Conservation (phyloP, 2,113 vertebrate genomes). For the Dipodomys stephensi region DNA sequence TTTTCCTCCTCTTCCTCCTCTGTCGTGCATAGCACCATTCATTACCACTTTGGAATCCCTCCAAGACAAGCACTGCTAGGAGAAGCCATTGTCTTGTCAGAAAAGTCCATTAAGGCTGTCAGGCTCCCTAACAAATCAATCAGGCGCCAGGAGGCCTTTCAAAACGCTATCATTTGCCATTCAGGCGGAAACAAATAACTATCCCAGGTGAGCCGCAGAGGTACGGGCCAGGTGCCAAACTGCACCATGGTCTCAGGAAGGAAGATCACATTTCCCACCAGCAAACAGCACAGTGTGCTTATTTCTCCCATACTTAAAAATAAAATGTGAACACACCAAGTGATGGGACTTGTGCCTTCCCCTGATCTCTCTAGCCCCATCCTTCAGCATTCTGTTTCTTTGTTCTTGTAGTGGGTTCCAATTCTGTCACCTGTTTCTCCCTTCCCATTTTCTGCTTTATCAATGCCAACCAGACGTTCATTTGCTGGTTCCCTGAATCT, state of each 20-base stretch:
- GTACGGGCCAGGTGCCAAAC: conserved; percentile 29
- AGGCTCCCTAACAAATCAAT: conserved; percentile 83
- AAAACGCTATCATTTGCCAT: conserved; percentile 74
- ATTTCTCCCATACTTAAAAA: neutral
- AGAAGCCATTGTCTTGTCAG: conserved; percentile 80
- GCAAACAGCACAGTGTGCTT: neutral
- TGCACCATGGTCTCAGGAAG: neutral
- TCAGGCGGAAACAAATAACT: conserved; percentile 72
- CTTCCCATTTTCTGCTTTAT: neutral
- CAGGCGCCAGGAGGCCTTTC: conserved; percentile 72
- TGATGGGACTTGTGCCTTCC: neutral
- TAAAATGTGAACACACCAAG: neutral
- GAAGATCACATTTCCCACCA: conserved; percentile 34
- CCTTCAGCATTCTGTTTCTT: neutral
- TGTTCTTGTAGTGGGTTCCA: neutral
- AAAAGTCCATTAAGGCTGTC: conserved; percentile 82
- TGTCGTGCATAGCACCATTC: conserved; percentile 54
- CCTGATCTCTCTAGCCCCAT: neutral
- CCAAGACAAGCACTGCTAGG: conserved; percentile 75
- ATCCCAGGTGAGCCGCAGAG: conserved; percentile 55
- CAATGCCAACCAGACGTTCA: neutral
- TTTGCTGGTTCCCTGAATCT: neutral
- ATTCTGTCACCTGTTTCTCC: neutral
- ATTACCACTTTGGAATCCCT: conserved; percentile 80
- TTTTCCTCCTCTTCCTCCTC: neutral